Base-by-base conservation (phyloP, 2,888 invertebrate species). In the Helleia helle region DNA sequence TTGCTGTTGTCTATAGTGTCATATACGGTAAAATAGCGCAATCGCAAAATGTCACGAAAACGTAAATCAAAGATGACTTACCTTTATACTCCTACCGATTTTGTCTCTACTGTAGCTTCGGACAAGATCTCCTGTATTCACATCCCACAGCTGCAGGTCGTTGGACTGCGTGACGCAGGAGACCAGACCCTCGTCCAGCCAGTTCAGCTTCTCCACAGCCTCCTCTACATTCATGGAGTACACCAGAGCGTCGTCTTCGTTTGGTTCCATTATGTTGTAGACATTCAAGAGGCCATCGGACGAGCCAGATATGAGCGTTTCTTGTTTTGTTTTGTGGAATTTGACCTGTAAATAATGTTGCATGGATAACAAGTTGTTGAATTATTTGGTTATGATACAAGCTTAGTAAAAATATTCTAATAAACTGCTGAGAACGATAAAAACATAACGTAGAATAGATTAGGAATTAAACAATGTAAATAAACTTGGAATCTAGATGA, bases 231-330 rank as follows among this genome's bases (percentile, higher is more conserved):
- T 96, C 17, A 95, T 79, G 0, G 93, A 91, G 54, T 89, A 90
- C 8, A 77, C 72, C 1, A 97, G 75, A 0, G 96, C 96, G 55
- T 94, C 92, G 42, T 95, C 94, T 74, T 96, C 96, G 0, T 71
- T 77, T 0, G 77, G 56, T 61, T 94, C 87, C 36, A 87, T 86
- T 13, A 96, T 83, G 67, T 96, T 92, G 70, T 90, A 97, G 2
- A 94, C 62, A 71, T 96, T 96, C 1, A 96, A 88, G 9, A 97
- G 83, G 0, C 96, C 95, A 69, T 97, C 96, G 0, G 89, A 87
- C 1, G 94, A 91, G 0, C 94, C 93, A 0, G 94, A 89, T 8
- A 91, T 89, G 40, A 97, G 58, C 4, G 86, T 68, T 63, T 93
- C 89, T 2, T 87, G 71, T 59, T 91, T 88, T 4, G 60, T 69